Evolutionary conservation across 92 coral and sea anemone genomes (phyloP), one percentile per base, ranked within the genome.

Genomic region (Epizoanthus rinbou): DNA sequence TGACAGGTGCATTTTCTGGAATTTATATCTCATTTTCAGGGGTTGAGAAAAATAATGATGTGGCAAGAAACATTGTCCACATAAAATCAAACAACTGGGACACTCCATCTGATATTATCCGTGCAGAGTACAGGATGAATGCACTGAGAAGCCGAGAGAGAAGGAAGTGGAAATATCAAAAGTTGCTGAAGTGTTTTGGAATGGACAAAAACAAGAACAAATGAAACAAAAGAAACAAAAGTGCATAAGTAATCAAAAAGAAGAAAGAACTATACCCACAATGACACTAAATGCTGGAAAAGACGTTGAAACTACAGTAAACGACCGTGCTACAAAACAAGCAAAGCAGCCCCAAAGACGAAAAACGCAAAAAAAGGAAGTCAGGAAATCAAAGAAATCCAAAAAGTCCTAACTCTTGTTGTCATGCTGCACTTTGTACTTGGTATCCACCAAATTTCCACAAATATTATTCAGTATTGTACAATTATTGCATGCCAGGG

Each of bases 31-130:
- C 39, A 35, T 35, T 35, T 45, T 1, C 52, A 45, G 52, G 10
- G 1, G 76, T 57, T 57, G 80, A 75, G 80, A 75, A 75, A 73
- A 84, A 73, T 43, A 88, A 85, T 59, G 88, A 85, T 43, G 67
- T 69, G 25, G 86, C 88, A 85, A 59, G 83, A 15, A 80, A 80
- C 57, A 85, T 85, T 85, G 91, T 85, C 31, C 78, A 71, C 24
- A 45, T 79, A 19, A 88, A 88, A 67, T 80, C 84, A 66, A 85
- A 85, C 52, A 88, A 87, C 86, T 87, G 90, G 86, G 86, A 87
- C 74, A 82, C 66, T 24, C 86, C 84, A 22, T 74, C 79, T 6
- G 86, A 74, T 78, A 64, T 87, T 19, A 74, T 87, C 57, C 70
- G 73, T 56, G 79, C 84, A 74, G 90, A 82, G 64, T 84, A 87